Conservation (phyloP, 2,113 vertebrate species). For the Ginglymostoma cirratum region DNA sequence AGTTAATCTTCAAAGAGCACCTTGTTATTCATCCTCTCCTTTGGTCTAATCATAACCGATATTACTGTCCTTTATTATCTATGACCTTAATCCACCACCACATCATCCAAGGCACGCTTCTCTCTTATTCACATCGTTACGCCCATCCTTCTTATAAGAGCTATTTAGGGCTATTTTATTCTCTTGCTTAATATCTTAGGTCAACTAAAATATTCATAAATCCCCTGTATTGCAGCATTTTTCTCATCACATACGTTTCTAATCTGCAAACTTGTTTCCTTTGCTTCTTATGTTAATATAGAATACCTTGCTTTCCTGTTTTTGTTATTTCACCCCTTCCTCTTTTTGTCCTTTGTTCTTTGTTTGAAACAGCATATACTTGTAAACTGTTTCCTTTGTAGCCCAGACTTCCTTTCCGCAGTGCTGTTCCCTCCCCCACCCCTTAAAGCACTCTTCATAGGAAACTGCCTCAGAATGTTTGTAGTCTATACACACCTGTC, state of each 20-base stretch:
- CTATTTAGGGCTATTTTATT: not conserved
- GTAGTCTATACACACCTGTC: not conserved
- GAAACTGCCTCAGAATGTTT: not conserved
- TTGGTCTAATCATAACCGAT: not conserved
- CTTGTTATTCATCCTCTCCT: not conserved
- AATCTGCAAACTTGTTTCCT: slow-evolving; percentile 18
- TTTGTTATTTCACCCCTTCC: not conserved
- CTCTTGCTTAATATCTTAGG: not conserved
- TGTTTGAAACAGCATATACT: not conserved
- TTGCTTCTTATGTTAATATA: not conserved
- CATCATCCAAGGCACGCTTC: not conserved
- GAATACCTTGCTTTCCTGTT: not conserved
- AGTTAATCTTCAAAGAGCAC: not conserved
- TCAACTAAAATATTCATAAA: not conserved
- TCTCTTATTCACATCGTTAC: not conserved
- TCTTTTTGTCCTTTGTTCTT: not conserved
- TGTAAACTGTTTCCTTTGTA: not conserved
- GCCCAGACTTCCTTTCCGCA: not conserved
- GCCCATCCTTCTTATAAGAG: not conserved
- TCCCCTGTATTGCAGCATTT: not conserved
- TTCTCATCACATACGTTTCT: not conserved
- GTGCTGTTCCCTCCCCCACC: not conserved
- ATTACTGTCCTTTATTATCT: not conserved
- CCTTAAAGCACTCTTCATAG: not conserved
- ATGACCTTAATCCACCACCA: not conserved